phyloP scores from a whole-genome alignment of 2,888 invertebrate genomes.

The Acrobasis repandana region DNA sequence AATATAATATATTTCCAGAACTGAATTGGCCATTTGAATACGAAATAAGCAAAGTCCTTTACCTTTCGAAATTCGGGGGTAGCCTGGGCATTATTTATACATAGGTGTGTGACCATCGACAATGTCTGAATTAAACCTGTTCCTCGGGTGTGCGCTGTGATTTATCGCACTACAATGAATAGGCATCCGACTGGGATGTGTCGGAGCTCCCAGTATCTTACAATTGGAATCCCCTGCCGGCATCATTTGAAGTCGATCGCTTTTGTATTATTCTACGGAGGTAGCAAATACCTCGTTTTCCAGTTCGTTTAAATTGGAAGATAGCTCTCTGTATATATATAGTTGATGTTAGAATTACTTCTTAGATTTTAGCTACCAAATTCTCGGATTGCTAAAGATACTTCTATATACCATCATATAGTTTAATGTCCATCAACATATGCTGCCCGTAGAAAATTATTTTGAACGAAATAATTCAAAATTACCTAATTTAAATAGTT shows the following conservation, averaged over 20 bases:
- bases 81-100: conserved; percentile 32
- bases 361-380: neutral
- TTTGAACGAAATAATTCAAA: too few species aligned
- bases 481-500: too few species aligned
- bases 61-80: conserved; percentile 9
- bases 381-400: neutral
- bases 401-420: too few species aligned
- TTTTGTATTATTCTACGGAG: conserved; percentile 27
- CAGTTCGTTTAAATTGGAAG: conserved; percentile 15
- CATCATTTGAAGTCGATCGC: conserved; percentile 31
- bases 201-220: conserved; percentile 47
- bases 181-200: conserved; percentile 52
- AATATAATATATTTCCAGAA: too few species aligned
- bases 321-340: neutral
- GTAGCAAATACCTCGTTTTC: conserved; percentile 8
- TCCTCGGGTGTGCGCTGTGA: conserved; percentile 48
- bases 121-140: conserved; percentile 49
- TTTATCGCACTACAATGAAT: conserved; percentile 62
- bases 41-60: neutral
- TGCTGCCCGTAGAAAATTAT: too few species aligned
- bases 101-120: conserved; percentile 35
- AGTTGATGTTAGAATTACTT: neutral
- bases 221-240: conserved; percentile 51
- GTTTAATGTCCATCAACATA: too few species aligned
- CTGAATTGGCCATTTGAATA: neutral